Evolutionary conservation across 2,113 vertebrate genomes (phyloP).

Genomic region (Sceloporus tristichus): DNA sequence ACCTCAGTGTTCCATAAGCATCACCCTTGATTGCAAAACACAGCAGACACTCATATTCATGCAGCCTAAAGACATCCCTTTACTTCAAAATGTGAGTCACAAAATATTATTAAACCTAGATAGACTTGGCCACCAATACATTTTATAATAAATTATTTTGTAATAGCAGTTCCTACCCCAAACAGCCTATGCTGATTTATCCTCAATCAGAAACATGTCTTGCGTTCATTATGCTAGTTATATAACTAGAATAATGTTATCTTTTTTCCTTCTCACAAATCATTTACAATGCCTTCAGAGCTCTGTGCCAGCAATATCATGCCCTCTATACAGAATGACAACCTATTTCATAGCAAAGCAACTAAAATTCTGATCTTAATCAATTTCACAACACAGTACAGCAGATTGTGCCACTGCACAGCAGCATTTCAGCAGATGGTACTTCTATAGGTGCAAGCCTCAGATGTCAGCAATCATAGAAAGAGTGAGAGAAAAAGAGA

Average conservation of each 20-base stretch:
- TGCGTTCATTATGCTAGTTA: constrained; percentile 36
- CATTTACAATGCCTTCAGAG: constrained; percentile 39
- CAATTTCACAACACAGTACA: constrained; percentile 62
- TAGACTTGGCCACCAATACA: constrained; percentile 5
- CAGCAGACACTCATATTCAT: not conserved
- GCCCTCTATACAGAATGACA: constrained; percentile 55
- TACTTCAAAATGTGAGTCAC: not conserved
- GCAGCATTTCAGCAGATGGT: constrained; percentile 57
- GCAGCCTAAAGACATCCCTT: not conserved
- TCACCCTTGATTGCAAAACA: not conserved
- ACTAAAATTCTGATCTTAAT: constrained; percentile 63
- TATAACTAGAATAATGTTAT: constrained; percentile 45
- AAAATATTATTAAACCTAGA: not conserved
- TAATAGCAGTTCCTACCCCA: constrained; percentile 52
- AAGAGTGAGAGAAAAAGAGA: not conserved
- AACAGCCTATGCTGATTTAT: constrained; percentile 39
- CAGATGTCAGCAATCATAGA: constrained; percentile 52
- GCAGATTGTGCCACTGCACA: constrained; percentile 54
- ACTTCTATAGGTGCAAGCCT: constrained; percentile 53
- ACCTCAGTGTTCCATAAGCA: constrained; percentile 10
- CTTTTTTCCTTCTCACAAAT: constrained; percentile 36
- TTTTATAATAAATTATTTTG: constrained; percentile 9
- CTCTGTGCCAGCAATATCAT: constrained; percentile 55
- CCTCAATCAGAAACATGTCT: constrained; percentile 59
- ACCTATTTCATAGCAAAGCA: constrained; percentile 53